Percentiles rank a stretch among this genome's conserved stretches.
These are phyloP conservation scores for Sporophila hypoxantha DNA, from an alignment of 2,113 vertebrate species.

Conservation along the genomic window DNA sequence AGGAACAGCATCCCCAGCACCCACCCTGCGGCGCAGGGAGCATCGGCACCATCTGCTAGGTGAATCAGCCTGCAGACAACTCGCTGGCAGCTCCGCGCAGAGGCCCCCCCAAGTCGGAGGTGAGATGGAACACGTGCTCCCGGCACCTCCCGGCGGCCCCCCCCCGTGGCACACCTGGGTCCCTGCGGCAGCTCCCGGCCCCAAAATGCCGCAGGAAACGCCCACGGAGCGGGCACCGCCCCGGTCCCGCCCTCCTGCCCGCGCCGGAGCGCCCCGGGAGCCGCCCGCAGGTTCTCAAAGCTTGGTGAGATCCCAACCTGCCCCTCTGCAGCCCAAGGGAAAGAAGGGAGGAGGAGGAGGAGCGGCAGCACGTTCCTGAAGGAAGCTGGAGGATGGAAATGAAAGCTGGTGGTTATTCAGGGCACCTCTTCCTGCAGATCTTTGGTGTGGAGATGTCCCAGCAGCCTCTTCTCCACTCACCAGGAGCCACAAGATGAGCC, in stretches of 20 bases:
- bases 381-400: not conserved
- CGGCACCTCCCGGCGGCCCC: not conserved
- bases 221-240: accelerated
- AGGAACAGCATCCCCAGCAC: constrained; percentile 35
- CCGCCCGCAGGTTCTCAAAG: not conserved
- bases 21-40: not conserved
- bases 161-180: not conserved
- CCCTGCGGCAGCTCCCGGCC: not conserved
- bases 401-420: not conserved
- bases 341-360: not conserved
- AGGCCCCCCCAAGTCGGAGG: not conserved
- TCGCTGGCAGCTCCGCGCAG: not conserved
- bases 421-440: not conserved
- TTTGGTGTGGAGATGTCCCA: not conserved
- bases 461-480: not conserved
- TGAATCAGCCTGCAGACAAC: constrained; percentile 42
- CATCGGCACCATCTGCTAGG: constrained; percentile 29
- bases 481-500: not conserved
- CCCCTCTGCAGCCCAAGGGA: not conserved
- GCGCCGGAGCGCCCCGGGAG: accelerated
- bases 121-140: not conserved
- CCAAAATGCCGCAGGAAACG: accelerated
- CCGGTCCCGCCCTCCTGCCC: accelerated
- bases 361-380: accelerated
- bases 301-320: not conserved